Conservation (phyloP, 2,113 vertebrate genomes). For the Pseudonaja textilis region DNA sequence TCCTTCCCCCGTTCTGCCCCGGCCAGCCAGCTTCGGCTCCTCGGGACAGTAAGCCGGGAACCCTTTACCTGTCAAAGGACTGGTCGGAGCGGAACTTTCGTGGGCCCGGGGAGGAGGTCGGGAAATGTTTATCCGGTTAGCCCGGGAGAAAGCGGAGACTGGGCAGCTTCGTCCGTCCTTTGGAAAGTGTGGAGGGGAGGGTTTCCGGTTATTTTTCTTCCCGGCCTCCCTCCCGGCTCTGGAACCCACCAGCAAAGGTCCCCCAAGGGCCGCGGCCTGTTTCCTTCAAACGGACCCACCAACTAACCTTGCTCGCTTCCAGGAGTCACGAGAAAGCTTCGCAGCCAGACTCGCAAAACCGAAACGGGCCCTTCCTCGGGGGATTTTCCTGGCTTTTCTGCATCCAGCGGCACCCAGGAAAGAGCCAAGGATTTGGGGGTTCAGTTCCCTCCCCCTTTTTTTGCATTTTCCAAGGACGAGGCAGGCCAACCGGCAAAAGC, state of each 20-base stretch:
- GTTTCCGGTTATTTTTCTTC: not conserved
- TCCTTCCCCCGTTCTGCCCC: not conserved
- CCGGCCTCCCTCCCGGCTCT: not conserved
- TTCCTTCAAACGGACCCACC: not conserved
- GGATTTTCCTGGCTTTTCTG: not conserved
- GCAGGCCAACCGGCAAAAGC: not conserved
- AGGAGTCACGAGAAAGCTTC: not conserved
- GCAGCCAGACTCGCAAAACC: not conserved
- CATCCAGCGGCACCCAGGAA: not conserved
- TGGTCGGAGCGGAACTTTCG: not conserved
- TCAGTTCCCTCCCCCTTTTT: not conserved
- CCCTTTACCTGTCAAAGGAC: not conserved
- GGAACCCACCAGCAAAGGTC: not conserved
- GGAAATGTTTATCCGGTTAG: not conserved
- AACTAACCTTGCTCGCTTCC: not conserved
- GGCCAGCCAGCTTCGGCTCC: not conserved
- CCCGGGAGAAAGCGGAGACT: not conserved
- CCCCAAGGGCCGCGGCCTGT: not conserved
- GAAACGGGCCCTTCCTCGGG: not conserved
- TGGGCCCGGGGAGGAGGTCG: no score
- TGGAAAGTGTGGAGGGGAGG: not conserved
- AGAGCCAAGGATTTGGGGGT: not conserved
- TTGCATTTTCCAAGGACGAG: constrained; percentile 36
- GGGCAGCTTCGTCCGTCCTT: not conserved
- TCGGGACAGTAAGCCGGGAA: not conserved